These are phyloP conservation scores for Edolisoma coerulescens DNA, from an alignment of 2,113 vertebrate genomes.

Conservation along the genomic window DNA sequence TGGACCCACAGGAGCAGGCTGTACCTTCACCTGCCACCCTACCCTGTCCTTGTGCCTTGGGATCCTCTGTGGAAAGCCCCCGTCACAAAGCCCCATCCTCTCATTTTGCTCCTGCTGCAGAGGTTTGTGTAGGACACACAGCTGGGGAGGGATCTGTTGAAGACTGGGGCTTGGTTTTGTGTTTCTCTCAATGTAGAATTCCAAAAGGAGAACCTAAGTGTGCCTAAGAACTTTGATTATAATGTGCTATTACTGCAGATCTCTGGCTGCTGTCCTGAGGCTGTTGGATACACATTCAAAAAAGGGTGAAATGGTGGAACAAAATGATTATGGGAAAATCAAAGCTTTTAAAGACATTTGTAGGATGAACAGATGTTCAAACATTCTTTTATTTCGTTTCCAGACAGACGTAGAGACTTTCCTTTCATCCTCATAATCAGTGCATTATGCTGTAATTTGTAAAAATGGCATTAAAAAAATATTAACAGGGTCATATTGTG, in stretches of 20 bases:
- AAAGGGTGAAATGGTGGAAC: conserved; percentile 62
- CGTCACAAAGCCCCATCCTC: not conserved
- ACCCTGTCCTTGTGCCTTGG: not conserved
- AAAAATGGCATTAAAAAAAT: conserved; percentile 72
- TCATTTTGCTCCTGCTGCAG: not conserved
- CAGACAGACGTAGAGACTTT: conserved; percentile 59
- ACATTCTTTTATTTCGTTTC: conserved; percentile 65
- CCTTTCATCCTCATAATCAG: conserved; percentile 70
- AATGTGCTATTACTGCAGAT: conserved; percentile 61
- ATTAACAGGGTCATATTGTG: conserved; percentile 62
- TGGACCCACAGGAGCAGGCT: not conserved
- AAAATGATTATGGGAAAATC: conserved; percentile 59
- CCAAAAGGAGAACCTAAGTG: not conserved
- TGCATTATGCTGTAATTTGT: conserved; percentile 73
- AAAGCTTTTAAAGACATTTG: conserved; percentile 67
- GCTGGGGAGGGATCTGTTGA: not conserved
- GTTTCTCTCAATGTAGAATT: not conserved
- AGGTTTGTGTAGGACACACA: not conserved
- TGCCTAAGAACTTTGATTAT: conserved; percentile 53
- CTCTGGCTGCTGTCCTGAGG: conserved; percentile 60
- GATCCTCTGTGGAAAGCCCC: not conserved
- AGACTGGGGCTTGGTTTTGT: not conserved
- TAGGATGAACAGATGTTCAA: conserved; percentile 63
- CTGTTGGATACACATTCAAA: conserved; percentile 55
- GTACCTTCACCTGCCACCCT: rapidly evolving